phyloP scores from a whole-genome alignment of 2,888 invertebrate species.

The Nipponacmea schrenckii region DNA sequence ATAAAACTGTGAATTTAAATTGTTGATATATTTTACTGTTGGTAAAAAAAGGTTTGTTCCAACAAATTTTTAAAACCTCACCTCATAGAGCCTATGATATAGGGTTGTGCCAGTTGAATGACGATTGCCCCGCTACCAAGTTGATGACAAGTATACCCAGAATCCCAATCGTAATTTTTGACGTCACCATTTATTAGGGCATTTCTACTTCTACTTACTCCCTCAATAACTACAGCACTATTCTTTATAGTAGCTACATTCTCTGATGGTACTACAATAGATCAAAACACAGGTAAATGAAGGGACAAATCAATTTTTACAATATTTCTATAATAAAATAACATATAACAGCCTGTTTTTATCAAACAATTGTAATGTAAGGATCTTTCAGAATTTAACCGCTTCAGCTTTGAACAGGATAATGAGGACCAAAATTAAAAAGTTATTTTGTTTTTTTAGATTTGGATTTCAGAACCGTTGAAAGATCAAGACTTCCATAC shows the following conservation, averaged over 20 bases:
- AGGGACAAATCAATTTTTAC: no score
- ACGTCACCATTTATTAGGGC: constrained; percentile 95
- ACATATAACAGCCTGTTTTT: no score
- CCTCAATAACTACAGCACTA: constrained; percentile 94
- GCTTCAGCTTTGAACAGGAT: no score
- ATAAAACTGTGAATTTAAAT: no score
- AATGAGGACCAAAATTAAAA: no score
- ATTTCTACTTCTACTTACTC: constrained; percentile 91
- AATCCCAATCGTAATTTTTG: constrained; percentile 97
- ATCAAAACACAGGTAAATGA: constrained; percentile 1
- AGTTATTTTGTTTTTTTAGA: no score
- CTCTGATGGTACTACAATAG: constrained; percentile 76
- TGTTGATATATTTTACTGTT: background rate
- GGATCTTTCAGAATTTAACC: no score
- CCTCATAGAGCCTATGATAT: constrained; percentile 88
- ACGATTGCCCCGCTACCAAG: constrained; percentile 84
- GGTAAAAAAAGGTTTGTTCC: background rate
- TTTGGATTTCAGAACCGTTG: no score
- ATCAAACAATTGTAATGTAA: no score
- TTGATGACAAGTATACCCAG: constrained; percentile 97
- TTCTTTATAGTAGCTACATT: constrained; percentile 93
- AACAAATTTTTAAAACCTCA: constrained; percentile 29
- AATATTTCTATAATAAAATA: no score
- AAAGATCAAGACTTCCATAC: no score
- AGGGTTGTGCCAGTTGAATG: constrained; percentile 96